A percentile compares a stretch with the other conserved stretches of the same genome.
phyloP scores from a whole-genome alignment of 2,888 invertebrate species.

The Pandemis cinnamomeana region DNA sequence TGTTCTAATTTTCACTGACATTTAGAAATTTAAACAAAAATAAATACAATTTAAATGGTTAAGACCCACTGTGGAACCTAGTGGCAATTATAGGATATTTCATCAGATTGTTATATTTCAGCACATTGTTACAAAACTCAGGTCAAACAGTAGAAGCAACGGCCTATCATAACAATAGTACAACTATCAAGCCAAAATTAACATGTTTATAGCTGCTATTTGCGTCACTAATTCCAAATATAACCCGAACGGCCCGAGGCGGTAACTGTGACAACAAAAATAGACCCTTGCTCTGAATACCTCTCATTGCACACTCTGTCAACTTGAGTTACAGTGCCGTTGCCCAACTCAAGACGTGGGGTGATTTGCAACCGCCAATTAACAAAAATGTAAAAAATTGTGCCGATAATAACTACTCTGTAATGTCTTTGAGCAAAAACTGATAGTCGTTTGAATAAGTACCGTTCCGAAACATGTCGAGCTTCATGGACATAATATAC shows the following conservation, averaged over 20 bases:
- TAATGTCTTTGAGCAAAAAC: neutral
- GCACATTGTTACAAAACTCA: neutral
- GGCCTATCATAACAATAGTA: conserved; percentile 74
- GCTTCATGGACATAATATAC: too few relatives aligned
- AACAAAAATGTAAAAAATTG: neutral
- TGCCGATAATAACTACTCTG: neutral
- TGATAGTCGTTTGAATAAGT: neutral
- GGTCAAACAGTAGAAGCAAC: conserved; percentile 40
- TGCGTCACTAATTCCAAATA: conserved; percentile 82
- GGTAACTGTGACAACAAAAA: conserved; percentile 79
- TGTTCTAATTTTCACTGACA: too few relatives aligned
- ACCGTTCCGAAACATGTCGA: too few relatives aligned
- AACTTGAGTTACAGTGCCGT: conserved; percentile 57
- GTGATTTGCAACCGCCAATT: conserved; percentile 9
- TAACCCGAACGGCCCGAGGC: conserved; percentile 62
- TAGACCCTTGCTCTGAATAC: conserved; percentile 78
- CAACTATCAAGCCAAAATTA: conserved; percentile 70
- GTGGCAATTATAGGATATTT: neutral
- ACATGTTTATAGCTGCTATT: conserved; percentile 74
- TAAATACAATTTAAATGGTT: too few relatives aligned
- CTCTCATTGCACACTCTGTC: conserved; percentile 61
- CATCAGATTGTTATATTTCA: too few relatives aligned
- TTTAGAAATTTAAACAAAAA: too few relatives aligned
- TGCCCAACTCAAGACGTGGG: conserved; percentile 31
- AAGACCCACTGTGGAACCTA: too few relatives aligned